Conservation (phyloP, 2,113 vertebrate species). For the Lamprologus callipterus region DNA sequence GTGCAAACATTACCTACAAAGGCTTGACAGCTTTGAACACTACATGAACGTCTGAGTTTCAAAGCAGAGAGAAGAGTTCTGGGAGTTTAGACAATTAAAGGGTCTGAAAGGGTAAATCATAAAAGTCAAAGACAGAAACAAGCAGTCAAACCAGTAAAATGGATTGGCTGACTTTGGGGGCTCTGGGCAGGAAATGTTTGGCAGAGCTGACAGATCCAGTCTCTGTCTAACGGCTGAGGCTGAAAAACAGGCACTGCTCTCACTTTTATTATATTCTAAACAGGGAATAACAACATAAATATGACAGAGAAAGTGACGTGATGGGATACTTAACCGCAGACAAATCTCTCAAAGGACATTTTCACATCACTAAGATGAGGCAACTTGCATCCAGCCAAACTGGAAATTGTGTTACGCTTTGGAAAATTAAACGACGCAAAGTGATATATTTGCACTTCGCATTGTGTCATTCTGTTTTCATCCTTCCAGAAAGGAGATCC, state of each 20-base stretch:
- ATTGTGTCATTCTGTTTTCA: background rate
- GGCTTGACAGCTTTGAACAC: background rate
- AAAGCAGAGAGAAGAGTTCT: background rate
- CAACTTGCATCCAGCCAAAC: background rate
- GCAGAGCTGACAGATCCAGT: background rate
- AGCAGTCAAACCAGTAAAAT: background rate
- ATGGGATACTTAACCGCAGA: background rate
- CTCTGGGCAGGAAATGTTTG: background rate
- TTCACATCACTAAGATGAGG: background rate
- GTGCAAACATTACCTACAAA: background rate
- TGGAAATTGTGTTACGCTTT: background rate
- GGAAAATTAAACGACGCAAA: background rate
- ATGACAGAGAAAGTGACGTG: background rate
- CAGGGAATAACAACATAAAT: background rate
- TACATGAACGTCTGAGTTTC: background rate
- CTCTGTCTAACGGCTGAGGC: background rate
- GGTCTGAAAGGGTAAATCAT: background rate
- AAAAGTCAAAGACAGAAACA: background rate
- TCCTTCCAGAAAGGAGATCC: conserved; percentile 80
- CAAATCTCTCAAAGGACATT: background rate
- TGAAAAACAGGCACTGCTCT: background rate
- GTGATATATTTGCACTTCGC: background rate
- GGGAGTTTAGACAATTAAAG: background rate
- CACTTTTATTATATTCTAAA: background rate
- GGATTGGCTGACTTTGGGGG: background rate